Evolutionary conservation across 2,888 invertebrate genomes (phyloP).

Genomic region (Heliconius ismenius): DNA sequence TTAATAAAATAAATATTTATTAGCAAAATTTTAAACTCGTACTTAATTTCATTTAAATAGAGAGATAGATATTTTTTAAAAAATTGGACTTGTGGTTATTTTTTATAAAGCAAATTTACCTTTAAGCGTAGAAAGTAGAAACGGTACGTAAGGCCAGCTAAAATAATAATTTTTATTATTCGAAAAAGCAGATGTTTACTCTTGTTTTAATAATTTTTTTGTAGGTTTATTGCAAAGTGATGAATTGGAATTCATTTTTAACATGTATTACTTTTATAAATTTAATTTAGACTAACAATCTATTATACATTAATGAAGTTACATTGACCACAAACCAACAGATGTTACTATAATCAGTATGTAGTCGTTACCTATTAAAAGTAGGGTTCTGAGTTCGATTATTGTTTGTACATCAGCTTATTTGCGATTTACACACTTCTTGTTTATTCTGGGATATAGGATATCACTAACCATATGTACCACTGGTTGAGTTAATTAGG

Average conservation of each 20-base stretch:
- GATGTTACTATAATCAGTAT: constrained; percentile 12
- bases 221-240: background rate
- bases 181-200: background rate
- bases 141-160: background rate
- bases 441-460: background rate
- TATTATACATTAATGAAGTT: background rate
- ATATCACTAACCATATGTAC: background rate
- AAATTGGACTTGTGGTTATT: too few species aligned
- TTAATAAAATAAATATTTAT: background rate
- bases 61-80: background rate
- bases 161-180: background rate
- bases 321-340: constrained; percentile 6
- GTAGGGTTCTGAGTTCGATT: constrained; percentile 15
- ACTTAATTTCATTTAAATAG: background rate
- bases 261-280: background rate
- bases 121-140: background rate
- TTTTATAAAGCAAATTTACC: background rate
- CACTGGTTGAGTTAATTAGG: background rate
- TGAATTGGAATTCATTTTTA: background rate
- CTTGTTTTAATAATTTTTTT: background rate
- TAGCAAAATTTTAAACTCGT: background rate
- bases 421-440: background rate
- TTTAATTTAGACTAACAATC: background rate
- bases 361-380: constrained; percentile 14
- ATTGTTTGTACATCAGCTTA: constrained; percentile 14